Conservation (phyloP, 1,140 invertebrate genomes). For the Drosophila truncata region DNA sequence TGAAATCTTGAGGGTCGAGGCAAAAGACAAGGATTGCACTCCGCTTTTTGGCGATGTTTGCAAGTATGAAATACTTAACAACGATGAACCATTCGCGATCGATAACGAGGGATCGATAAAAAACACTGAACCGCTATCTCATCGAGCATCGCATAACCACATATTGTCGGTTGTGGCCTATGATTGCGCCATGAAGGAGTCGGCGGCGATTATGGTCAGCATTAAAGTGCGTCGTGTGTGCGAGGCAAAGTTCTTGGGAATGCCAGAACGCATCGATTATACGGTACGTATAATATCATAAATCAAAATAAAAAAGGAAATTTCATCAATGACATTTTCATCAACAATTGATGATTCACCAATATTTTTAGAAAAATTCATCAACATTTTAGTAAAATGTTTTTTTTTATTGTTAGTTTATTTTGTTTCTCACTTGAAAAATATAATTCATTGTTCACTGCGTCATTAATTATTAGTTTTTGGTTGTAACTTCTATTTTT, state of each 20-base stretch:
- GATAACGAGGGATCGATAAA: slow-evolving; percentile 95
- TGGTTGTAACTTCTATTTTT: too few species aligned
- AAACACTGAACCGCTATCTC: slow-evolving; percentile 96
- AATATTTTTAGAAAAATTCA: too few species aligned
- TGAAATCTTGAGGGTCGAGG: slow-evolving; percentile 95
- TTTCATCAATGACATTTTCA: too few species aligned
- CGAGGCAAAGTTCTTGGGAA: slow-evolving; percentile 86
- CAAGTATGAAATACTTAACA: slow-evolving; percentile 97
- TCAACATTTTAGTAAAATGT: too few species aligned
- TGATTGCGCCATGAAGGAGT: slow-evolving; percentile 97
- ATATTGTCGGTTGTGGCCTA: slow-evolving; percentile 98
- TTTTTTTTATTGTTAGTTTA: too few species aligned
- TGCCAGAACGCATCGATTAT: slow-evolving; percentile 96
- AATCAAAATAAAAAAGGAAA: too few species aligned
- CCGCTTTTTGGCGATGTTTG: slow-evolving; percentile 97
- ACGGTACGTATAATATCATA: slow-evolving; percentile 92
- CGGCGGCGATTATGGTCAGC: slow-evolving; percentile 96
- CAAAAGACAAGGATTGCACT: slow-evolving; percentile 96
- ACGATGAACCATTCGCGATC: slow-evolving; percentile 96
- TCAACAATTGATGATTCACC: too few species aligned
- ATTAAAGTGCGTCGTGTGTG: slow-evolving; percentile 90
- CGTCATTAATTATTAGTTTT: too few species aligned
- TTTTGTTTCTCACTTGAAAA: too few species aligned
- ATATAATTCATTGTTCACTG: too few species aligned
- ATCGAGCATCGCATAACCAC: slow-evolving; percentile 96